Base-by-base conservation (phyloP, 1,140 invertebrate species). In the Steinernema feltiae region DNA sequence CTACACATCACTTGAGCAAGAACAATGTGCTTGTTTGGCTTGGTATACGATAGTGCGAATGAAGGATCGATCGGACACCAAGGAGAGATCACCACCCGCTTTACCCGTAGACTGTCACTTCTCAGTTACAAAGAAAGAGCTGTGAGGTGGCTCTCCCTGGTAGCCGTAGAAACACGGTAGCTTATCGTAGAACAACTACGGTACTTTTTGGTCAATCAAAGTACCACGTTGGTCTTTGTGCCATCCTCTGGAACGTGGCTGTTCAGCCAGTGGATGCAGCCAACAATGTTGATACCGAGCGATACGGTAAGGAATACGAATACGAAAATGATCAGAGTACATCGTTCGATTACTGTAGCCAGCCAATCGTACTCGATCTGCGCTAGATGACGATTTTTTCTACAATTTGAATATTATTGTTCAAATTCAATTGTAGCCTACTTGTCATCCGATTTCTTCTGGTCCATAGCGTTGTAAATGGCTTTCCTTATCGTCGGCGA, bases 361-460 rank as follows among this genome's bases (percentile, higher is more conserved):
- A 83, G 46, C 82, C 82, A 83, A 35, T 83, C 82, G 77, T 82
- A 83, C 70, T 83, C 82, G 32, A 82, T 84, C 29, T 76, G 76
- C 18, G 82, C 82, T 29, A 83, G 48, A 73, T 81, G 78, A 1
- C 82, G 82, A 32, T 70, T 84, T 63, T 27, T 63, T 27, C 53
- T 63, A 63, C 2, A 63, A 63, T 63, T 7, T 41, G 15, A n/a
- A 63, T n/a, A 27, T n/a, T n/a, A 27, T 3, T 27, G 53, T n/a
- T n/a, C 2, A 27, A 63, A n/a, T n/a, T 63, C 3, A 30, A 18
- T 18, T n/a, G 35, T 17, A 24, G 1, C 72, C 27, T n/a, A 29
- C 72, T 73, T 48, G 7, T 30, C 73, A 31, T 32, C 30, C 69
- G 46, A 32, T 32, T 71, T 74, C 30, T 24, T 32, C 71, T 32